Conservation (phyloP, 2,888 invertebrate genomes). For the Habroteleia sp. region DNA sequence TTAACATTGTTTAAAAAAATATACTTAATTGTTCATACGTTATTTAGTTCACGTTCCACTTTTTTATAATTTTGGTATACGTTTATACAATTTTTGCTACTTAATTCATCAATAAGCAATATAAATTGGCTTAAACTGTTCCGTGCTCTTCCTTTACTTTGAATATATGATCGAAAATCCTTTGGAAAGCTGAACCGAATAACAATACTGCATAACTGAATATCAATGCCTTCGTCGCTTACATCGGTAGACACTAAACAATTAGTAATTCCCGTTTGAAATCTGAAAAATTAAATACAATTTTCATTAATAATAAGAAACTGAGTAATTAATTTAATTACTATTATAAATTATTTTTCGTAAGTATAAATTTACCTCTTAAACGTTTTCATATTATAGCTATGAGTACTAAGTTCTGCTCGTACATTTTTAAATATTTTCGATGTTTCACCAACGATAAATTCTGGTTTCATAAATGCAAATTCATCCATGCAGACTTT, state of each 20-base stretch:
- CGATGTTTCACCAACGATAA: constrained; percentile 86
- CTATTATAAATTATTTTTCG: constrained; percentile 76
- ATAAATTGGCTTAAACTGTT: constrained; percentile 84
- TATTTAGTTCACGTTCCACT: too few species aligned
- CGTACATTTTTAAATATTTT: constrained; percentile 83
- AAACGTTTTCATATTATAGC: too few species aligned
- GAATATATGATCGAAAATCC: constrained; percentile 91
- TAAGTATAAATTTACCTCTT: too few species aligned
- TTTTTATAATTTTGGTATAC: too few species aligned
- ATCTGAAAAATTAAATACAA: constrained; percentile 80
- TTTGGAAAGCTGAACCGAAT: constrained; percentile 87
- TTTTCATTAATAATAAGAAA: too few species aligned
- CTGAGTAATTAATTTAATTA: constrained; percentile 1
- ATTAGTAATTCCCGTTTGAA: constrained; percentile 84
- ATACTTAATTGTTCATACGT: too few species aligned
- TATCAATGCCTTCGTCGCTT: constrained; percentile 94
- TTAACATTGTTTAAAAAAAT: too few species aligned
- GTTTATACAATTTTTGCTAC: too few species aligned
- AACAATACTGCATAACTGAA: constrained; percentile 91
- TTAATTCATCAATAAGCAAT: constrained; percentile 82
- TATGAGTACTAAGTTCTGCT: constrained; percentile 82
- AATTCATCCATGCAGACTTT: constrained; percentile 76
- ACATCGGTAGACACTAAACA: constrained; percentile 89
- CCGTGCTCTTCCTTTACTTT: constrained; percentile 95
- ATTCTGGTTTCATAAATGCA: constrained; percentile 86